A percentile compares a stretch with the other conserved stretches of the same genome.
phyloP scores from a whole-genome alignment of 1,140 invertebrate genomes.

The Centruroides sculpturatus region DNA sequence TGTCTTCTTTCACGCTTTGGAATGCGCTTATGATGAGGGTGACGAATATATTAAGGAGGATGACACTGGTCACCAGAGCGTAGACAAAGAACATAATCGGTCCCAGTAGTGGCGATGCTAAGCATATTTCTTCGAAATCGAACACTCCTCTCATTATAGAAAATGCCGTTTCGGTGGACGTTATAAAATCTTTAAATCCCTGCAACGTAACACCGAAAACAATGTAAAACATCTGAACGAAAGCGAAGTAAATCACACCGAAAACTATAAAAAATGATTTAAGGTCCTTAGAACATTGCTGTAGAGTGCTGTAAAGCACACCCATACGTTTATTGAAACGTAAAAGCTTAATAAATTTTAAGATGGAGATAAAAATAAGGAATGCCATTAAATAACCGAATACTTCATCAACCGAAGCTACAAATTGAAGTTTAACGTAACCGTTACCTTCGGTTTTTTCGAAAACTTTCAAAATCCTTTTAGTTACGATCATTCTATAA shows the following conservation, averaged over 20 bases:
- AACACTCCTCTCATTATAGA: slow-evolving; percentile 41
- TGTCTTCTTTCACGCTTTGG: slow-evolving; percentile 25
- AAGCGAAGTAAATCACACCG: slow-evolving; percentile 27
- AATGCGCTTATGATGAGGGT: slow-evolving; percentile 41
- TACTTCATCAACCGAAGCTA: slow-evolving; percentile 35
- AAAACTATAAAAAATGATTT: slow-evolving; percentile 30
- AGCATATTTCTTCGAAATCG: slow-evolving; percentile 34
- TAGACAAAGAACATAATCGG: slow-evolving; percentile 39
- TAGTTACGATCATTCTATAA: slow-evolving; percentile 31
- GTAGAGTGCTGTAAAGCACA: slow-evolving; percentile 25
- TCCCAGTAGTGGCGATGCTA: slow-evolving; percentile 30
- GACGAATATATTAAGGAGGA: slow-evolving; percentile 42
- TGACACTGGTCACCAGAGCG: slow-evolving; percentile 35
- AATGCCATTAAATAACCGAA: slow-evolving; percentile 32
- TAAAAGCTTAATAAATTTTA: slow-evolving; percentile 37
- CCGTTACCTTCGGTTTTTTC: slow-evolving; percentile 30
- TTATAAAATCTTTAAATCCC: slow-evolving; percentile 35
- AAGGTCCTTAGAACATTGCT: slow-evolving; percentile 28
- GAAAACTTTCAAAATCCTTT: slow-evolving; percentile 29
- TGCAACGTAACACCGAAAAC: slow-evolving; percentile 26
- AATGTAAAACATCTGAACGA: slow-evolving; percentile 36
- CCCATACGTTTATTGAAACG: slow-evolving; percentile 33
- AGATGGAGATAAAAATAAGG: slow-evolving; percentile 35
- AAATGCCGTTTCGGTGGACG: slow-evolving; percentile 34
- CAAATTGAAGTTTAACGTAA: slow-evolving; percentile 36